These are phyloP conservation scores for Drosophila pandora DNA, from an alignment of 1,140 invertebrate genomes.

Conservation along the genomic window DNA sequence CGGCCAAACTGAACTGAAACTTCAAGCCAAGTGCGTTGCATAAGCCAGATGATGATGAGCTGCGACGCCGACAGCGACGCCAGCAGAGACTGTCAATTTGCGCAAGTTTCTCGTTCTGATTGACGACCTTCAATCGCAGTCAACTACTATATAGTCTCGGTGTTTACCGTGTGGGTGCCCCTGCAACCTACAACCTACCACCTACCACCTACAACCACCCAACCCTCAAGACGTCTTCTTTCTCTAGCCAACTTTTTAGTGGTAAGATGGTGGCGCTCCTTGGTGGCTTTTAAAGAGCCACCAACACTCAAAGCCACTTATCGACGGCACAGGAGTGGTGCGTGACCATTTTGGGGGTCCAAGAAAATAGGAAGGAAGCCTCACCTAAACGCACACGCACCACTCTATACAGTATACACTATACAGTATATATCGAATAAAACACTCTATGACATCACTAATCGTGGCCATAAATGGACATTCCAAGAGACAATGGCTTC, in stretches of 20 bases:
- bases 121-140: slow-evolving; percentile 52
- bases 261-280: slow-evolving; percentile 32
- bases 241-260: slow-evolving; percentile 6
- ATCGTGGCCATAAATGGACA: slow-evolving; percentile 44
- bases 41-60: slow-evolving; percentile 56
- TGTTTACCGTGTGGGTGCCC: slow-evolving; percentile 21
- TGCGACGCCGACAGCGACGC: slow-evolving; percentile 14
- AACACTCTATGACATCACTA: slow-evolving; percentile 43
- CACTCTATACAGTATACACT: not conserved
- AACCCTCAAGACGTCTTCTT: slow-evolving; percentile 16
- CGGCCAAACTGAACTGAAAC: slow-evolving; percentile 70
- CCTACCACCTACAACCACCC: not conserved
- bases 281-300: slow-evolving; percentile 13
- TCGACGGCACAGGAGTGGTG: slow-evolving; percentile 47
- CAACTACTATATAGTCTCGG: slow-evolving; percentile 20
- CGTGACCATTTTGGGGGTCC: slow-evolving; percentile 70
- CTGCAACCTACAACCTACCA: not conserved
- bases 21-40: slow-evolving; percentile 70
- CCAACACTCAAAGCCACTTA: slow-evolving; percentile 23
- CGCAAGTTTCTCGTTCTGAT: slow-evolving; percentile 61
- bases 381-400: slow-evolving; percentile 49
- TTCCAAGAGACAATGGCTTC: slow-evolving; percentile 10
- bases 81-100: slow-evolving; percentile 43
- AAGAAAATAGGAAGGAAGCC: slow-evolving; percentile 48
- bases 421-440: no score